phyloP scores from a whole-genome alignment of 1,140 invertebrate species.

The Akabosia matsudoensis region DNA sequence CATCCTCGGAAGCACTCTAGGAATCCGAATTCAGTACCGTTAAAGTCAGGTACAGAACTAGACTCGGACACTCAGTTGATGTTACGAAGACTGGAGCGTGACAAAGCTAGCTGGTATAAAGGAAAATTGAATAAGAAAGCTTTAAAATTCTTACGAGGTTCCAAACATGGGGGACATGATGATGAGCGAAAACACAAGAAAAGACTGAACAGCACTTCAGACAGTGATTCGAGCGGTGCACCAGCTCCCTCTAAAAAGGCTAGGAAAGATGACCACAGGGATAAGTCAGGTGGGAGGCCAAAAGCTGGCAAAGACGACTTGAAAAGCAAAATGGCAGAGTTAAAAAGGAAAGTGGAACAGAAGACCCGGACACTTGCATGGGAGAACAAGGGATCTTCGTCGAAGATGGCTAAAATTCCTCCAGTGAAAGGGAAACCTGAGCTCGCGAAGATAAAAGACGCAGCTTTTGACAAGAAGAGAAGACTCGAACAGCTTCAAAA shows the following conservation, averaged over 20 bases:
- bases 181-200: not conserved
- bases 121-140: not conserved
- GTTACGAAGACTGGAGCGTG: not conserved
- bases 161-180: not conserved
- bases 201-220: not conserved
- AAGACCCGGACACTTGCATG: not conserved
- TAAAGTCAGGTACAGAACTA: not conserved
- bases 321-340: conserved; percentile 10
- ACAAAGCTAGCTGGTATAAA: not conserved
- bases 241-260: not conserved
- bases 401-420: not conserved
- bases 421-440: not conserved
- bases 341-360: not conserved
- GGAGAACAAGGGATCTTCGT: conserved; percentile 5
- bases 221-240: not conserved
- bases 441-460: not conserved
- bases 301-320: not conserved
- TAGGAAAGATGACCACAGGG: not conserved
- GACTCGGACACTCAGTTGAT: not conserved
- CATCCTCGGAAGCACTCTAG: not conserved
- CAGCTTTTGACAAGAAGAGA: not conserved
- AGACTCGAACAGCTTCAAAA: not conserved
- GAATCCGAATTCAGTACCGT: not conserved
- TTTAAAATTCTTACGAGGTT: not conserved
- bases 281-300: not conserved